phyloP scores from a whole-genome alignment of 2,888 invertebrate species.

The Cephus pygmeus region DNA sequence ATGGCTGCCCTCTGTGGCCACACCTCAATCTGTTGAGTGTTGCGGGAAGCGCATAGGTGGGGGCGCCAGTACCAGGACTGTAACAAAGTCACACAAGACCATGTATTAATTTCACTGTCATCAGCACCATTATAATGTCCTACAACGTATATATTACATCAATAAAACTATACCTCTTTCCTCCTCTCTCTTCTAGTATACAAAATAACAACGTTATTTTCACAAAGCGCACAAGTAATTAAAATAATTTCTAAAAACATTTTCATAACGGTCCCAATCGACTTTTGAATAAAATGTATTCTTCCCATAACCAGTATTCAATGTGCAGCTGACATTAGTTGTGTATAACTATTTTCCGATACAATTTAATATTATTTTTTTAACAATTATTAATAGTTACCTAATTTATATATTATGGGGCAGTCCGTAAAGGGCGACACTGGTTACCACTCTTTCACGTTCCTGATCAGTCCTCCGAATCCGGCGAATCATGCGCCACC shows the following conservation, averaged over 20 bases:
- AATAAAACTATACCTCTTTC: not conserved
- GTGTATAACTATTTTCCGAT: not conserved
- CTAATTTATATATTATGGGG: not conserved
- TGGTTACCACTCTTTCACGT: constrained; percentile 6
- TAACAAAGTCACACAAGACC: constrained; percentile 1
- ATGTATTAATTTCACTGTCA: not conserved
- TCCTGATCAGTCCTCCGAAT: constrained; percentile 35
- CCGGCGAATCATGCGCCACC: constrained; percentile 42
- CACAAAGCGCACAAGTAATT: not conserved
- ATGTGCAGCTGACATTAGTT: not conserved
- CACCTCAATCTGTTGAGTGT: constrained; percentile 60
- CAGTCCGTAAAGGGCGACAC: not conserved
- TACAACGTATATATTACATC: not conserved
- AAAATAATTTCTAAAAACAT: not conserved
- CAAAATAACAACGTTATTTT: not conserved
- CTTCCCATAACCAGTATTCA: not conserved
- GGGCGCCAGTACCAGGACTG: not conserved
- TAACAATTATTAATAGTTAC: not conserved
- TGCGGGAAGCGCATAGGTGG: constrained; percentile 31
- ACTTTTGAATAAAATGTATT: not conserved
- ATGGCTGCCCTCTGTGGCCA: constrained; percentile 61
- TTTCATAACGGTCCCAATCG: not conserved
- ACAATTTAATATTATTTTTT: not conserved
- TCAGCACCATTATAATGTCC: not conserved
- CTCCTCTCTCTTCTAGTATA: not conserved